Evolutionary conservation across 2,113 vertebrate species (phyloP).

Genomic region (Petroica traversi): DNA sequence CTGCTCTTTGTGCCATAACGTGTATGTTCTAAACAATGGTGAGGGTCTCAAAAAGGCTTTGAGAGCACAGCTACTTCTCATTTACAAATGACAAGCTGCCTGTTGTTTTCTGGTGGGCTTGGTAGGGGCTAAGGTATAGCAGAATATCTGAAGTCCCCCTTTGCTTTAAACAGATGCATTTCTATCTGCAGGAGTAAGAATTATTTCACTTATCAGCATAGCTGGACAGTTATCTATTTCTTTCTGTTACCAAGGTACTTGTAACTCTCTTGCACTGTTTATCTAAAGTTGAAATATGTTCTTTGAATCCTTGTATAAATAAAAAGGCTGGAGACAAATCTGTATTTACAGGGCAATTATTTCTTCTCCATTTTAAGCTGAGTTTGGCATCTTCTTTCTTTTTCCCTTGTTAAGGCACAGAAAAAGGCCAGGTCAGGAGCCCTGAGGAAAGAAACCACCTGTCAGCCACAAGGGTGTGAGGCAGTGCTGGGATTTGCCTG

Average conservation of each 20-base stretch:
- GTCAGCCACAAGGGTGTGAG: not conserved
- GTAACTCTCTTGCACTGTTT: slow-evolving; percentile 65
- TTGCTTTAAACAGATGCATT: slow-evolving; percentile 62
- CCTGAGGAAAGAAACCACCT: not conserved
- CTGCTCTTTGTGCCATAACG: slow-evolving; percentile 49
- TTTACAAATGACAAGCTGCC: slow-evolving; percentile 62
- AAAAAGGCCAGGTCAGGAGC: not conserved
- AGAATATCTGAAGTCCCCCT: slow-evolving; percentile 32
- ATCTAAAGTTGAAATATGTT: slow-evolving; percentile 62
- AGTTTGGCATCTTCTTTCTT: not conserved
- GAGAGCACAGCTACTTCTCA: slow-evolving; percentile 47
- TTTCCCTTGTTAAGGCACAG: not conserved
- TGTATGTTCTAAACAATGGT: slow-evolving; percentile 1
- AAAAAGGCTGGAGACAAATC: slow-evolving; percentile 77
- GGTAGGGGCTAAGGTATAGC: slow-evolving; percentile 19
- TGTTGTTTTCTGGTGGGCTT: slow-evolving; percentile 59
- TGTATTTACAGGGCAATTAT: slow-evolving; percentile 10
- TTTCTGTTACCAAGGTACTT: slow-evolving; percentile 69
- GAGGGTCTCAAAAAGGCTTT: slow-evolving; percentile 33
- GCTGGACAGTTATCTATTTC: slow-evolving; percentile 48
- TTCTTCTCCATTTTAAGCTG: not conserved
- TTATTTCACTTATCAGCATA: slow-evolving; percentile 42
- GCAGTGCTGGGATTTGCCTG: not conserved
- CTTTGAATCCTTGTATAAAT: slow-evolving; percentile 76
- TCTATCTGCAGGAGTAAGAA: slow-evolving; percentile 43